These are phyloP conservation scores for Amphimedon queenslandica DNA, from an alignment of 37 sponge, comb jelly and placozoan species.

Conservation along the genomic window DNA sequence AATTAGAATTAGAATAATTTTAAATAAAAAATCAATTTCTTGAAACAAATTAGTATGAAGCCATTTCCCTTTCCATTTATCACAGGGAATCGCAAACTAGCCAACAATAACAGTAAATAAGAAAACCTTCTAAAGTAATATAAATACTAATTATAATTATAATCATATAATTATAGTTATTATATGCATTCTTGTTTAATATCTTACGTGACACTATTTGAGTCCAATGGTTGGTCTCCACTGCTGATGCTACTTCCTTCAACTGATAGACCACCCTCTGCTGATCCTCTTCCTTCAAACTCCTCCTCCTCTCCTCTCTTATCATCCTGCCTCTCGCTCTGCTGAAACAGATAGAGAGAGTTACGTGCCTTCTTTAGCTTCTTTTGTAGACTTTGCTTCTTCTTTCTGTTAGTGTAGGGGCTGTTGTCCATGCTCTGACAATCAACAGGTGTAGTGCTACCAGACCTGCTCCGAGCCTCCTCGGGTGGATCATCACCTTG, in stretches of 20 bases:
- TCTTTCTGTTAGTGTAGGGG: neutral
- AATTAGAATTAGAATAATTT: too few relatives aligned
- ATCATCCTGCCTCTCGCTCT: neutral
- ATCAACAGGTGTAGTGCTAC: neutral
- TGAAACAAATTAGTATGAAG: too few relatives aligned
- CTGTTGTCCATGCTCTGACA: neutral
- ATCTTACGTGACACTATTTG: too few relatives aligned
- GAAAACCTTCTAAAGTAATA: too few relatives aligned
- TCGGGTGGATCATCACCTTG: too few relatives aligned
- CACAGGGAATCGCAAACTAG: too few relatives aligned
- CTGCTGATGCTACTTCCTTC: neutral
- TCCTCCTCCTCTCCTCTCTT: neutral
- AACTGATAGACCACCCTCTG: neutral
- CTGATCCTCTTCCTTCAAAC: neutral
- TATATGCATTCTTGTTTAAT: too few relatives aligned
- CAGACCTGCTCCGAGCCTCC: neutral
- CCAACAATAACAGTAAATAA: too few relatives aligned
- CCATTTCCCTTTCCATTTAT: too few relatives aligned
- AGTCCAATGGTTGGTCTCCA: neutral
- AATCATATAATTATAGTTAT: too few relatives aligned
- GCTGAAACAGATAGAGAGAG: neutral
- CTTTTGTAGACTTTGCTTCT: neutral
- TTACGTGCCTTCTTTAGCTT: neutral
- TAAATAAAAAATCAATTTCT: too few relatives aligned
- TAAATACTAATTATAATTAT: too few relatives aligned